Evolutionary conservation across 37 sponge, comb jelly and placozoan genomes (phyloP).

Genomic region (Aplysina aerophoba): DNA sequence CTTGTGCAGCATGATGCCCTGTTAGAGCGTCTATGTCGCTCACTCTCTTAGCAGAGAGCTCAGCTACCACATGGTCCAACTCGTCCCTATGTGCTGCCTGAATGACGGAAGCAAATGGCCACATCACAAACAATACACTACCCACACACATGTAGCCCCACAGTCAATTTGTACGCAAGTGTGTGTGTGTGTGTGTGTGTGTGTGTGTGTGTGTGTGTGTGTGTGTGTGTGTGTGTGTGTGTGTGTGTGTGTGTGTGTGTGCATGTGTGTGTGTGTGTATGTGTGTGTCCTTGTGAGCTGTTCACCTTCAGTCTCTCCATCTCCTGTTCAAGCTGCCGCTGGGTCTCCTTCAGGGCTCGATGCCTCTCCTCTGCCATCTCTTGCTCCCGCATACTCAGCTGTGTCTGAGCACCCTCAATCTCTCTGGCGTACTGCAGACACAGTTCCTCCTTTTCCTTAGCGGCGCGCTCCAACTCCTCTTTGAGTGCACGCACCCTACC

Average conservation of each 20-base stretch:
- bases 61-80: conserved; percentile 12
- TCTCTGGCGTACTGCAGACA: conserved; percentile 76
- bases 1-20: conserved; percentile 2
- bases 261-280: too few species aligned
- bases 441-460: conserved; percentile 63
- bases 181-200: too few species aligned
- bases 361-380: conserved; percentile 47
- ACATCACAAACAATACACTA: too few species aligned
- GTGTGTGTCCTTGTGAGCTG: too few species aligned
- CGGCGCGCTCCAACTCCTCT: conserved; percentile 51
- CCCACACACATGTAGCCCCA: too few species aligned
- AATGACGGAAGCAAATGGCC: too few species aligned
- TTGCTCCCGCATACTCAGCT: conserved; percentile 55
- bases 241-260: too few species aligned
- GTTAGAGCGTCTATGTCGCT: neutral
- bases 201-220: too few species aligned
- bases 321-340: conserved; percentile 29
- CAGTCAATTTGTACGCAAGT: too few species aligned
- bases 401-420: conserved; percentile 80
- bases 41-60: conserved; percentile 25
- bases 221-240: too few species aligned
- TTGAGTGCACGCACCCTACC: neutral
- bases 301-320: conserved; percentile 25
- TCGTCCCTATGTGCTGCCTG: neutral
- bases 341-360: conserved; percentile 42